Percentiles rank a stretch among this genome's conserved stretches.
These are phyloP conservation scores for Athene cunicularia DNA, from an alignment of 2,113 vertebrate genomes.

Conservation along the genomic window DNA sequence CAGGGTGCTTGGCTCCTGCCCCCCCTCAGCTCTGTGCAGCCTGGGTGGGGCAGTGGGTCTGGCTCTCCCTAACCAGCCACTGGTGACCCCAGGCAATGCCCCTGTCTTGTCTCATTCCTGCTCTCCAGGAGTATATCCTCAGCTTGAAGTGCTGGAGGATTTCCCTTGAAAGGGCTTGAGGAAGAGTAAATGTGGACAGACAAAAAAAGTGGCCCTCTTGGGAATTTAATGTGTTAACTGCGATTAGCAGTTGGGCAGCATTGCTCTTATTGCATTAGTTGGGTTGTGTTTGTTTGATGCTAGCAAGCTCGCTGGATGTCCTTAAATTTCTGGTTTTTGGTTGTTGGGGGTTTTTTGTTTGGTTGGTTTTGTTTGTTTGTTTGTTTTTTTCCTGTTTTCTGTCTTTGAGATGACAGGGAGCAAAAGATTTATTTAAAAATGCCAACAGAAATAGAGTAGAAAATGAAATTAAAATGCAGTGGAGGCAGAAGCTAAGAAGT, in stretches of 20 bases:
- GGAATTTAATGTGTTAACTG: background rate
- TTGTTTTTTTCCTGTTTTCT: background rate
- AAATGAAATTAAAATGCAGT: background rate
- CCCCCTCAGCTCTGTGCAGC: background rate
- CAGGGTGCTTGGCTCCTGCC: background rate
- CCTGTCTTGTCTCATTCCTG: background rate
- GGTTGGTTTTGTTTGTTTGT: no score
- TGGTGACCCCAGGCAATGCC: background rate
- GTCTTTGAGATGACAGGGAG: background rate
- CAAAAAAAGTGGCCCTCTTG: background rate
- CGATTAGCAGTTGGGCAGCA: fast-evolving
- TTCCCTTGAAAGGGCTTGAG: background rate
- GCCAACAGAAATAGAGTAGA: background rate
- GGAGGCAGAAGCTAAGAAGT: background rate
- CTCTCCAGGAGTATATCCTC: background rate
- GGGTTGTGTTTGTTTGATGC: background rate
- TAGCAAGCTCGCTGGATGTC: background rate
- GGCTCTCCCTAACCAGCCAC: background rate
- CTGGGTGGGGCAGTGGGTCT: background rate
- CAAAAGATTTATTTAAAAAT: background rate
- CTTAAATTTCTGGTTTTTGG: background rate
- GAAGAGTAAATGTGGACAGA: background rate
- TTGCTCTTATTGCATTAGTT: background rate
- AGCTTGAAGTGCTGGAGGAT: background rate
- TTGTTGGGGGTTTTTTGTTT: no score